Base-by-base conservation (phyloP, 2,113 vertebrate species). In the Entelurus aequoreus region DNA sequence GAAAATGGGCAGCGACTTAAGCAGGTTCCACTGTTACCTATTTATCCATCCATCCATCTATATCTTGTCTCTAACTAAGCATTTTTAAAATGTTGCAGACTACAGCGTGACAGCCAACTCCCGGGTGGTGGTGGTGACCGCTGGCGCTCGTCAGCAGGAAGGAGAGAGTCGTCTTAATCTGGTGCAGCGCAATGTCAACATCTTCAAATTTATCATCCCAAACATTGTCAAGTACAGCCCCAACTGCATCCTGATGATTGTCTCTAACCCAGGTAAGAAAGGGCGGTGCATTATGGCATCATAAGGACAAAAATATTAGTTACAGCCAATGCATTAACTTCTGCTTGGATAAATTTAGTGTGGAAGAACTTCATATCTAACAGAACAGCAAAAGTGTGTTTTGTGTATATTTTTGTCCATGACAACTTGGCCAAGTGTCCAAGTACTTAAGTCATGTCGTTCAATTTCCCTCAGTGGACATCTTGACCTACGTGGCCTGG, bases 141-240 rank as follows among this genome's bases (percentile, higher is more conserved):
- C 97, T 12, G 97, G 97, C 3, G 97, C 96, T 40, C 95, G 96
- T 59, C 97, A 99, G 84, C 95, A 97, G 40, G 97, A 99, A 80
- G 97, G 97, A 55, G 97, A 99, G 84, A 98, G 96, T 84, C 94
- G 96, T 14, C 92, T 99, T 13, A 98, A 99, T 83, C 60, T 99
- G 90, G 97, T 99, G 54, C 95, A 99, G 89, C 94, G 97, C 61
- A 99, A 98, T 0, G 95, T 99, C 73, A 96, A 98, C 82, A 99
- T 99, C 92, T 98, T 99, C 80, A 99, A 99, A 85, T 97, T 96
- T 85, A 98, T 99, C 91, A 95, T 98, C 93, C 97, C 96, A 68
- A 97, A 94, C 48, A 86, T 99, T 7, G 95, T 98, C 61, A 99
- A 99, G 85, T 93, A 99, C 89, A 99, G 97, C 68, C 96, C 97